Evolutionary conservation across 1,140 invertebrate genomes (phyloP).

Genomic region (Paracyclopina nana): DNA sequence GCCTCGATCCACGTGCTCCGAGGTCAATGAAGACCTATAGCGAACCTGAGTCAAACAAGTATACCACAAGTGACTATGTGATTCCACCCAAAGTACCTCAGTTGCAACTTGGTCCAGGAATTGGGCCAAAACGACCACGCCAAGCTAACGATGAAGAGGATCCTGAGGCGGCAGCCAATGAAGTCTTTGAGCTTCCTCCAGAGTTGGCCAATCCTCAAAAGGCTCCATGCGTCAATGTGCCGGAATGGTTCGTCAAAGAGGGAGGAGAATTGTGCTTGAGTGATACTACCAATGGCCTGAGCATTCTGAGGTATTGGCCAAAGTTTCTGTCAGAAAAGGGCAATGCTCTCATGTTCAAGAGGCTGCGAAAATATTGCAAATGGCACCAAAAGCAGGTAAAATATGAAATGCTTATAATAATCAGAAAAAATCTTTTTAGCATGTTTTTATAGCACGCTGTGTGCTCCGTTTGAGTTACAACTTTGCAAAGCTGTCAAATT

Average conservation of each 20-base stretch:
- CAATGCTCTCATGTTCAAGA: conserved; percentile 24
- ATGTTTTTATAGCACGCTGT: too few relatives aligned
- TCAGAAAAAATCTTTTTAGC: too few relatives aligned
- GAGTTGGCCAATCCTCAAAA: conserved; percentile 13
- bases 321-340: conserved; percentile 26
- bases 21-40: neutral
- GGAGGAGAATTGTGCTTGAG: conserved; percentile 21
- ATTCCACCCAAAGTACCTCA: conserved; percentile 14
- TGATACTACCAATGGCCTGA: conserved; percentile 18
- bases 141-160: neutral
- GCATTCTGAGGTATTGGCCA: conserved; percentile 23
- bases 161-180: neutral
- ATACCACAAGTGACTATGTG: conserved; percentile 12
- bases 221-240: conserved; percentile 19
- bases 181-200: conserved; percentile 12
- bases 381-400: conserved; percentile 30
- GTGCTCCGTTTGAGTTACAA: neutral
- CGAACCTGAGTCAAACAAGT: neutral
- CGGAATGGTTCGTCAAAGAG: conserved; percentile 21
- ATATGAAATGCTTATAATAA: too few relatives aligned
- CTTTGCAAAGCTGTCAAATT: neutral
- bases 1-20: neutral
- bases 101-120: neutral
- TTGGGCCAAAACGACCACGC: neutral
- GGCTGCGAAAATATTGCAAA: conserved; percentile 26